These are phyloP conservation scores for Rhabdophis nuchalis DNA, from an alignment of 2,797 vertebrate species.

Conservation along the genomic window DNA sequence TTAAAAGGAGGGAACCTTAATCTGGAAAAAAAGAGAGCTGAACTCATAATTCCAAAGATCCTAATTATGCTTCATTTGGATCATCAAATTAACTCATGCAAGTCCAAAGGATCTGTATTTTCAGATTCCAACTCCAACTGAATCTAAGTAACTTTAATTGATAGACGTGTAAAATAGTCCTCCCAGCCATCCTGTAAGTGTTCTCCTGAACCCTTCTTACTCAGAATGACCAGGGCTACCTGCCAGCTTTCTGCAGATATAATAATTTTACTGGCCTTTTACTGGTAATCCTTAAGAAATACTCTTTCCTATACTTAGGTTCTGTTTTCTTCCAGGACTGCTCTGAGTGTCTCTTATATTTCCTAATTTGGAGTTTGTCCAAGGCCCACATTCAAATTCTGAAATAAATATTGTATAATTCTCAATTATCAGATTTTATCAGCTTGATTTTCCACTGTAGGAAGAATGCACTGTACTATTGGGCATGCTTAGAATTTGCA, in stretches of 20 bases:
- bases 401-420: not conserved
- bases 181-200: not conserved
- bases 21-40: not conserved
- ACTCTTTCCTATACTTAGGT: not conserved
- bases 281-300: not conserved
- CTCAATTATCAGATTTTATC: not conserved
- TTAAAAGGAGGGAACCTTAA: not conserved
- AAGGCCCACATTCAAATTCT: not conserved
- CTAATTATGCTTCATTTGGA: not conserved
- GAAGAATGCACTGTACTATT: not conserved
- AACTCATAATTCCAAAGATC: not conserved
- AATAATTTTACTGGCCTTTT: not conserved
- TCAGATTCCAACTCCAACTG: not conserved
- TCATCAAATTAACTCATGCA: not conserved
- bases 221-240: not conserved
- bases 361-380: not conserved
- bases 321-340: not conserved
- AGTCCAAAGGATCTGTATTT: not conserved
- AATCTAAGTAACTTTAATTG: not conserved
- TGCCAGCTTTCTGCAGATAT: not conserved
- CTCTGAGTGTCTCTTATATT: not conserved
- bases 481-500: not conserved
- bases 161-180: not conserved
- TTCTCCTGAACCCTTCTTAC: not conserved
- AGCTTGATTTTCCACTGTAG: not conserved